Percentiles rank a stretch among this genome's conserved stretches.
These are phyloP conservation scores for Sarcophaga subvicina DNA, from an alignment of 2,888 invertebrate genomes.

Conservation along the genomic window DNA sequence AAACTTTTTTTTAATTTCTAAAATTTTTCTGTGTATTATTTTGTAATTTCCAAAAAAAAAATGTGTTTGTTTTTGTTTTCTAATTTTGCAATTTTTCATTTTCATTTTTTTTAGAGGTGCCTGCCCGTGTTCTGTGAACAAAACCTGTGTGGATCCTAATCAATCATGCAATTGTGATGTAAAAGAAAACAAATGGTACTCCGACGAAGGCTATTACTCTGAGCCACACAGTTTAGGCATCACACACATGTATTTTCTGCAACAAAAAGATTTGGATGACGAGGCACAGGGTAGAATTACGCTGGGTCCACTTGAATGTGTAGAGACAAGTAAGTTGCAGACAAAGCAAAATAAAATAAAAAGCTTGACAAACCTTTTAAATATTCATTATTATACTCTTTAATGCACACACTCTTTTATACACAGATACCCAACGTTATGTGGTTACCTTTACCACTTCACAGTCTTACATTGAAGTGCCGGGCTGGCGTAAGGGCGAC, in stretches of 20 bases:
- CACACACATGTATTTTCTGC: conserved; percentile 94
- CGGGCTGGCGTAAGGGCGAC: conserved; percentile 96
- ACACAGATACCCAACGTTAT: conserved; percentile 92
- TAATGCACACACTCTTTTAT: conserved; percentile 65
- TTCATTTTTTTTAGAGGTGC: conserved; percentile 84
- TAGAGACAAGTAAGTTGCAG: conserved; percentile 92
- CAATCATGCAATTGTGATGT: conserved; percentile 96
- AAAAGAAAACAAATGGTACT: conserved; percentile 92
- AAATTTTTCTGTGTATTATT: conserved; percentile 39
- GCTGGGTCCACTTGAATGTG: conserved; percentile 94
- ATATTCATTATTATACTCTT: not conserved
- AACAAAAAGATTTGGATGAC: conserved; percentile 90
- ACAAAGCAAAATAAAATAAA: not conserved
- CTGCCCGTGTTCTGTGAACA: conserved; percentile 89
- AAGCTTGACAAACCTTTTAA: not conserved
- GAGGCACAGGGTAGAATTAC: conserved; percentile 94
- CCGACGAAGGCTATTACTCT: conserved; percentile 93
- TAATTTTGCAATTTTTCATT: conserved; percentile 27
- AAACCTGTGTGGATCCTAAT: conserved; percentile 90
- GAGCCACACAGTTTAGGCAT: conserved; percentile 92
- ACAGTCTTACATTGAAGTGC: conserved; percentile 95
- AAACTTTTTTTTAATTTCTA: conserved; percentile 26
- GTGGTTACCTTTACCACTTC: conserved; percentile 97
- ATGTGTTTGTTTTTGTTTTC: not conserved
- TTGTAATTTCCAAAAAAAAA: conserved; percentile 22